phyloP scores from a whole-genome alignment of 2,888 invertebrate species.

The Macrosoma leucophasiata region DNA sequence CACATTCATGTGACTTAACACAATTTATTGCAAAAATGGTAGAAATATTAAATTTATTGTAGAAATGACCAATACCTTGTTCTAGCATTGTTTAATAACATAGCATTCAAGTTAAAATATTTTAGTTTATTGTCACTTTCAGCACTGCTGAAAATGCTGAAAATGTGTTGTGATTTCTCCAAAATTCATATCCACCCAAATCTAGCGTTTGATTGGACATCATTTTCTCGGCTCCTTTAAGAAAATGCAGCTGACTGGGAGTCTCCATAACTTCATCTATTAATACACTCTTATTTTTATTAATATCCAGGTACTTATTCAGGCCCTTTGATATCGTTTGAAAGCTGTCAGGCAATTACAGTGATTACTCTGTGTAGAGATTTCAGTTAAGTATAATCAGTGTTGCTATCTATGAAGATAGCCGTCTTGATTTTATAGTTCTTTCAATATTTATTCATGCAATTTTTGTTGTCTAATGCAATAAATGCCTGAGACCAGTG shows the following conservation, averaged over 20 bases:
- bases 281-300: constrained; percentile 66
- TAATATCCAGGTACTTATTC: constrained; percentile 51
- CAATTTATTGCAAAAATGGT: too few relatives aligned
- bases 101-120: background rate
- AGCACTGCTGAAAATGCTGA: too few relatives aligned
- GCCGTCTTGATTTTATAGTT: too few relatives aligned
- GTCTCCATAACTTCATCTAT: constrained; percentile 64
- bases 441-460: too few relatives aligned
- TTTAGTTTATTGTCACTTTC: too few relatives aligned
- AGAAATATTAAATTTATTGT: too few relatives aligned
- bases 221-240: constrained; percentile 70
- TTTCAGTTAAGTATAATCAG: constrained; percentile 20
- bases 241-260: constrained; percentile 71
- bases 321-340: constrained; percentile 41
- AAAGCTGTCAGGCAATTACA: constrained; percentile 36
- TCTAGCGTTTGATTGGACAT: constrained; percentile 52
- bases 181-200: constrained; percentile 34
- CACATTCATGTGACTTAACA: too few relatives aligned
- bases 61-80: too few relatives aligned
- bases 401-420: too few relatives aligned
- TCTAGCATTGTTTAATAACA: constrained; percentile 2
- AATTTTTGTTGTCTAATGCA: constrained; percentile 5
- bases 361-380: constrained; percentile 22
- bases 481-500: constrained; percentile 7
- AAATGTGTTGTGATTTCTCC: too few relatives aligned